phyloP scores from a whole-genome alignment of 2,113 vertebrate species.

The Climacteris rufus region DNA sequence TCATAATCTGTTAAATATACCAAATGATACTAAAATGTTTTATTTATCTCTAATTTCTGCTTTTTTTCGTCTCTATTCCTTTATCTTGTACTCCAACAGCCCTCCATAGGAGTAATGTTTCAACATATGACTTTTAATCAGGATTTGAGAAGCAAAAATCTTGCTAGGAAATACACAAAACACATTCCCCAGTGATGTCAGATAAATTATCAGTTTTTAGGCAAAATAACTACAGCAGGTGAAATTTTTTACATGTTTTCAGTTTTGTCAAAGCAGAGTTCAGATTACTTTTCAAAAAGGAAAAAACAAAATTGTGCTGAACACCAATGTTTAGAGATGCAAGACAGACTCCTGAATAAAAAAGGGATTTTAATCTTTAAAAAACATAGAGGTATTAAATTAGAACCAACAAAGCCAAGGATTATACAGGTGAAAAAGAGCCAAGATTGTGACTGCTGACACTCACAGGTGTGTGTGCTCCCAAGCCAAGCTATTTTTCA shows the following conservation, averaged over 20 bases:
- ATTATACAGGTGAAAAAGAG: not conserved
- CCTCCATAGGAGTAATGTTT: not conserved
- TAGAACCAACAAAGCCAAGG: not conserved
- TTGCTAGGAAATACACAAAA: not conserved
- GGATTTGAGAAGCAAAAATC: not conserved
- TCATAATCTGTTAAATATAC: not conserved
- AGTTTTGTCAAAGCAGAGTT: not conserved
- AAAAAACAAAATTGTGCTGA: not conserved
- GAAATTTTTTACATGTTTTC: not conserved
- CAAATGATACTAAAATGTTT: not conserved
- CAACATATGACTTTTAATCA: not conserved
- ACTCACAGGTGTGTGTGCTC: not conserved
- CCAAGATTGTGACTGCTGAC: not conserved
- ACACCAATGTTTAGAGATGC: not conserved
- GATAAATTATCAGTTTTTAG: not conserved
- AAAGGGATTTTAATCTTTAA: not conserved
- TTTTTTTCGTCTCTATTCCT: not conserved
- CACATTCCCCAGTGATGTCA: not conserved
- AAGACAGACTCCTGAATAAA: not conserved
- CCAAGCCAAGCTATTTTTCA: not conserved
- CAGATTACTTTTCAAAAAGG: not conserved
- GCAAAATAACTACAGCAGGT: not conserved
- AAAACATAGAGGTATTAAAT: not conserved
- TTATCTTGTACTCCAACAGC: not conserved
- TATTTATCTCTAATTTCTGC: not conserved